Conservation (phyloP, 2,888 invertebrate species). For the Drosophila testacea region DNA sequence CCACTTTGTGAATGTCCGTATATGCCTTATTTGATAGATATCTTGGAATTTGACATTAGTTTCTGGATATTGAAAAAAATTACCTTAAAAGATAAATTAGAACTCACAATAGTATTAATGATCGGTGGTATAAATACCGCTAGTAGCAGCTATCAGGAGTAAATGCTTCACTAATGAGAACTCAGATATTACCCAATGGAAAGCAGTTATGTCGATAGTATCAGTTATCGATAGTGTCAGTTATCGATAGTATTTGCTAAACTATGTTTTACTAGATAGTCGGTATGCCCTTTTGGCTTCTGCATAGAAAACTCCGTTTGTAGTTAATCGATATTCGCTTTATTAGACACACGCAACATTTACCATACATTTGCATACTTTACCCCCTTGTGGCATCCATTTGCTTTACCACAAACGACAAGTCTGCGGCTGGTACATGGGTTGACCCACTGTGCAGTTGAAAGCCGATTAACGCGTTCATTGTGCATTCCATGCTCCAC, state of each 20-base stretch:
- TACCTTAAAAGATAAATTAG: no score
- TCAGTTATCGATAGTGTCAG: neutral
- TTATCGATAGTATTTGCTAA: neutral
- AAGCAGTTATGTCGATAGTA: no score
- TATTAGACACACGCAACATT: constrained; percentile 38
- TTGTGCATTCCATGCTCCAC: constrained; percentile 76
- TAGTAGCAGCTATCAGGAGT: neutral
- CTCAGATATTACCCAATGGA: no score
- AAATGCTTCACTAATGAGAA: neutral
- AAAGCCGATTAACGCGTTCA: constrained; percentile 73
- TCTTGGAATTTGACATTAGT: no score
- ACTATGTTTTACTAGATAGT: neutral
- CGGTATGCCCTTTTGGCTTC: neutral
- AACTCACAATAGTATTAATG: no score
- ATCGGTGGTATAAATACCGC: no score
- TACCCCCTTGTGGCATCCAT: neutral
- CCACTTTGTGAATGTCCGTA: no score
- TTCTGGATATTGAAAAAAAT: no score
- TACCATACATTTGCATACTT: neutral
- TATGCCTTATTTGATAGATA: no score
- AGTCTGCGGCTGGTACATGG: constrained; percentile 55
- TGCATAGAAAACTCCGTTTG: neutral
- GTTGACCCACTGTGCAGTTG: constrained; percentile 60
- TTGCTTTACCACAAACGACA: constrained; percentile 73
- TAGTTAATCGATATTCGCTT: constrained; percentile 45